These are phyloP conservation scores for Phocoena phocoena DNA, from an alignment of 2,113 vertebrate species.

Conservation along the genomic window DNA sequence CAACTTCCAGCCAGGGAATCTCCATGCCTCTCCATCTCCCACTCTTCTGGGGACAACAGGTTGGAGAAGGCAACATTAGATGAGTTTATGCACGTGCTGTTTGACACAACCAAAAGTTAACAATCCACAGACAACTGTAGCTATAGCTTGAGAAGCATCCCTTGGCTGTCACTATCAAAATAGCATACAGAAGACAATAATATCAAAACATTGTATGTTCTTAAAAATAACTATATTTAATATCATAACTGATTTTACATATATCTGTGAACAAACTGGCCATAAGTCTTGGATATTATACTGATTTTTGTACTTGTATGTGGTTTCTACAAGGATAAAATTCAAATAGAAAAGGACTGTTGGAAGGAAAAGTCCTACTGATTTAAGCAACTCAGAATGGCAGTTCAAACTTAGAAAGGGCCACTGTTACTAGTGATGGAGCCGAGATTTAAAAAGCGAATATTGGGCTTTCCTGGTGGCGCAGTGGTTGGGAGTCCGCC, in stretches of 20 bases:
- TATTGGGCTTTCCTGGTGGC: background rate
- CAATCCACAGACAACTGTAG: background rate
- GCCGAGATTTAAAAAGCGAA: rapidly evolving
- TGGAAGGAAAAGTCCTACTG: background rate
- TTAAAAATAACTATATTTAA: background rate
- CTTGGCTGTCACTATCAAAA: background rate
- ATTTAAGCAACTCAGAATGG: background rate
- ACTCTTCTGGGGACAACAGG: background rate
- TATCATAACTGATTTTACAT: background rate
- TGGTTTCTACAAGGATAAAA: background rate
- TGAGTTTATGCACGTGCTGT: background rate
- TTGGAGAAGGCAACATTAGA: background rate
- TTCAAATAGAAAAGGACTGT: background rate
- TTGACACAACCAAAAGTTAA: background rate
- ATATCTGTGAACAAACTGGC: background rate
- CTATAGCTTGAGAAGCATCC: background rate
- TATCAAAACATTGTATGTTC: background rate
- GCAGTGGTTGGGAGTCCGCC: no score
- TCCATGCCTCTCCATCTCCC: background rate
- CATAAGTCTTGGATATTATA: background rate
- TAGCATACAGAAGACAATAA: background rate
- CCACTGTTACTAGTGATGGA: background rate
- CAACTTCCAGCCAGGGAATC: background rate
- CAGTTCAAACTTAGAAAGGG: background rate
- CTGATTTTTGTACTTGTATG: background rate